These are phyloP conservation scores for Eueremaeus valkanovi DNA, from an alignment of 2,888 invertebrate species.

Conservation along the genomic window DNA sequence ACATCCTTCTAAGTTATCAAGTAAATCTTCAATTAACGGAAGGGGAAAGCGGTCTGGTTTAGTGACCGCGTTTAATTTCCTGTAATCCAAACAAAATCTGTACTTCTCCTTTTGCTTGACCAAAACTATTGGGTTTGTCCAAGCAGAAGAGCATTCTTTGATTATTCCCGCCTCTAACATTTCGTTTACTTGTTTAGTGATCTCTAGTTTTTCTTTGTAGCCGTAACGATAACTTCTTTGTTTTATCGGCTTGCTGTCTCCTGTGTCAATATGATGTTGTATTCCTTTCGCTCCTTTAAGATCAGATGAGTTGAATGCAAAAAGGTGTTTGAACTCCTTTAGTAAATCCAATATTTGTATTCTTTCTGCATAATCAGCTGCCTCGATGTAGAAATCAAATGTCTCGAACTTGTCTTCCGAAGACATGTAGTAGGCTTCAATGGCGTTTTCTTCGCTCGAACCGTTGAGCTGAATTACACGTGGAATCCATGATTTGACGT, in stretches of 20 bases:
- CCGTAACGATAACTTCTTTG: neutral
- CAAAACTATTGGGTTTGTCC: constrained; percentile 3
- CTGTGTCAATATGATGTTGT: neutral
- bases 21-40: constrained; percentile 20
- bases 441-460: no score
- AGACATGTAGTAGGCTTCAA: no score
- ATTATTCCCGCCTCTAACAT: neutral
- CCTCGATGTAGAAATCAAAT: neutral
- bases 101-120: constrained; percentile 25
- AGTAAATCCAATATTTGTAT: neutral
- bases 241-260: neutral
- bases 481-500: no score
- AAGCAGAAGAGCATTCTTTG: neutral
- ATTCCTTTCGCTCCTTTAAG: neutral
- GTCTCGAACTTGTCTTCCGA: no score
- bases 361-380: neutral
- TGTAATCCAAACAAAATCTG: constrained; percentile 36
- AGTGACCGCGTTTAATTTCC: constrained; percentile 37
- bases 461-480: no score
- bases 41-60: constrained; percentile 22
- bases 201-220: neutral
- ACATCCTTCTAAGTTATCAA: constrained; percentile 5
- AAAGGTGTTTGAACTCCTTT: neutral
- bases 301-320: neutral
- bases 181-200: neutral